Evolutionary conservation across 2,888 invertebrate species (phyloP).

Genomic region (Cantharis lateralis): DNA sequence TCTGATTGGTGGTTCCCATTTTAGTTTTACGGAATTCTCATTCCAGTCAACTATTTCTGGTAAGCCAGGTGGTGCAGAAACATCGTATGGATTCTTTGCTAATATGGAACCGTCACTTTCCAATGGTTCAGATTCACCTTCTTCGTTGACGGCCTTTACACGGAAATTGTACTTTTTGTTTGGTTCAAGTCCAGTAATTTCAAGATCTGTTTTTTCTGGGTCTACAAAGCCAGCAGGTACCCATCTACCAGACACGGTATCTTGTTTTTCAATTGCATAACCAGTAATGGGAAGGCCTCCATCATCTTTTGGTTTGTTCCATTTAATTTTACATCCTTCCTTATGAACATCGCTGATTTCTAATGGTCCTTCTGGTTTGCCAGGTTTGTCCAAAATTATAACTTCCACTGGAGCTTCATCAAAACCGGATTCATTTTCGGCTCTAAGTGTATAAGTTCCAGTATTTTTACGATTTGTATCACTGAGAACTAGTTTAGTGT

Average conservation of each 20-base stretch:
- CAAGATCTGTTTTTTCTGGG: conserved; percentile 80
- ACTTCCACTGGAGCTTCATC: conserved; percentile 96
- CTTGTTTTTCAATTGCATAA: conserved; percentile 95
- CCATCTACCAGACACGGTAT: conserved; percentile 85
- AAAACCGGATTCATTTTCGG: conserved; percentile 90
- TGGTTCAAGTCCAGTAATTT: conserved; percentile 87
- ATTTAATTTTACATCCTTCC: conserved; percentile 90
- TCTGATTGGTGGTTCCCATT: conserved; percentile 88
- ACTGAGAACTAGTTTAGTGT: conserved; percentile 81
- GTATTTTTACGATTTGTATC: conserved; percentile 85
- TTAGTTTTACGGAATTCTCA: conserved; percentile 86
- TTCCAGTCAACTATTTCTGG: conserved; percentile 91
- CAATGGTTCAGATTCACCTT: conserved; percentile 95
- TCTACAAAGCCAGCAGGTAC: conserved; percentile 83
- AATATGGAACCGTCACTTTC: conserved; percentile 85
- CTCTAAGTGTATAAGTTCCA: conserved; percentile 88
- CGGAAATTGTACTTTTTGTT: conserved; percentile 97
- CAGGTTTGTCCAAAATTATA: conserved; percentile 80
- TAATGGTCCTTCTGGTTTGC: conserved; percentile 88
- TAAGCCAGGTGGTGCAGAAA: conserved; percentile 85
- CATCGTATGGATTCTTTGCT: conserved; percentile 97
- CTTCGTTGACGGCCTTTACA: conserved; percentile 94
- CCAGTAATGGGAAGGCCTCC: conserved; percentile 91
- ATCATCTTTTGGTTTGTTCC: conserved; percentile 96
- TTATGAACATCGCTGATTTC: conserved; percentile 90